These are phyloP conservation scores for Pocillopora meandrina DNA, from an alignment of 92 coral and sea anemone species.

Conservation along the genomic window DNA sequence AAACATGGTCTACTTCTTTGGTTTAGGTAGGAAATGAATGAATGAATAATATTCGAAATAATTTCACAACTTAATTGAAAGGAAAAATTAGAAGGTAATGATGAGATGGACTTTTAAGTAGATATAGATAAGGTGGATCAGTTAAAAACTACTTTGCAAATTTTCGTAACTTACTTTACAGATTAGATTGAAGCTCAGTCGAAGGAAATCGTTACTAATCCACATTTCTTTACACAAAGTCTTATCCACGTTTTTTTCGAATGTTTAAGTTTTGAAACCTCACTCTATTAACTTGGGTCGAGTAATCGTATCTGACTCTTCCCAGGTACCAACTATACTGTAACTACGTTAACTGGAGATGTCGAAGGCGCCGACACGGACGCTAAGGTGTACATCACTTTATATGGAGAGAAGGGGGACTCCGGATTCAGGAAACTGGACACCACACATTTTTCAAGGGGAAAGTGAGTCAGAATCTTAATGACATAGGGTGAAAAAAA, in stretches of 20 bases:
- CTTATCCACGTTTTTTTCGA: neutral
- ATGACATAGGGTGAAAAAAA: neutral
- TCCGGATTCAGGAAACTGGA: slow-evolving; percentile 92
- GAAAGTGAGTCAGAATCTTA: slow-evolving; percentile 65
- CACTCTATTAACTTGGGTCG: neutral
- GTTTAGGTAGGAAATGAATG: slow-evolving; percentile 66
- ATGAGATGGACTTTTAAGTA: too few species aligned
- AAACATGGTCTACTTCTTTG: slow-evolving; percentile 95
- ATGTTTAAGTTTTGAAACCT: neutral
- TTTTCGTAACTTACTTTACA: too few species aligned
- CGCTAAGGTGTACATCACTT: slow-evolving; percentile 90
- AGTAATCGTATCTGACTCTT: neutral
- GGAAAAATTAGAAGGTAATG: too few species aligned
- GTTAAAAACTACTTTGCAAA: too few species aligned
- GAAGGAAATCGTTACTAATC: too few species aligned
- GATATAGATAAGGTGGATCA: too few species aligned
- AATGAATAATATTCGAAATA: neutral
- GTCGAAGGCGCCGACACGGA: slow-evolving; percentile 87
- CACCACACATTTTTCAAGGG: slow-evolving; percentile 67
- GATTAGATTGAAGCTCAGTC: too few species aligned
- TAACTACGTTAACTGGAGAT: slow-evolving; percentile 89
- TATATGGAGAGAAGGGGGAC: slow-evolving; percentile 97
- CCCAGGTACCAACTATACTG: slow-evolving; percentile 91
- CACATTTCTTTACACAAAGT: neutral
- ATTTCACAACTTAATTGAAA: too few species aligned